Conservation (phyloP, 2,888 invertebrate genomes). For the Netelia inedita region DNA sequence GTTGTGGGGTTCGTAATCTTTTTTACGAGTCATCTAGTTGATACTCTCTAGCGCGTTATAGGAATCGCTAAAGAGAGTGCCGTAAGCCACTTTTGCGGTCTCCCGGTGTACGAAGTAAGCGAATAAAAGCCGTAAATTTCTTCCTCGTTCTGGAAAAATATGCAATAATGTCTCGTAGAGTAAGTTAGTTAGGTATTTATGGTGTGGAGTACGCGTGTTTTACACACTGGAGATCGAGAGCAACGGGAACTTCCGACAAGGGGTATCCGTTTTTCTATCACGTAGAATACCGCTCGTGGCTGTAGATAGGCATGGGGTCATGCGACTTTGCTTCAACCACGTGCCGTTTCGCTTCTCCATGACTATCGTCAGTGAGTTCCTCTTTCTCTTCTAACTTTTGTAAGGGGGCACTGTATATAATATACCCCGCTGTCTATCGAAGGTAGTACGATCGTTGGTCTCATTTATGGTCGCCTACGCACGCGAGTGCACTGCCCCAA, state of each 20-base stretch:
- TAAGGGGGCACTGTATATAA: slow-evolving; percentile 16
- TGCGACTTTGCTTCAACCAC: slow-evolving; percentile 43
- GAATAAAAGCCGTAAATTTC: slow-evolving; percentile 52
- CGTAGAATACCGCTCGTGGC: slow-evolving; percentile 74
- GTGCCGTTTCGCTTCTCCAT: slow-evolving; percentile 13
- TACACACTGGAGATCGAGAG: slow-evolving; percentile 70
- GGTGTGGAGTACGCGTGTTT: background rate
- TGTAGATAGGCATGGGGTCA: slow-evolving; percentile 76
- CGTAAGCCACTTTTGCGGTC: slow-evolving; percentile 20
- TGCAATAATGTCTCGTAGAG: background rate
- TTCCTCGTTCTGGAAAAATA: slow-evolving; percentile 15
- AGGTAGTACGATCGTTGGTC: slow-evolving; percentile 57
- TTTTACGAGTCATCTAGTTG: slow-evolving; percentile 29
- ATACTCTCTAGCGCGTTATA: slow-evolving; percentile 1
- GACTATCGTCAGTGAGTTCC: slow-evolving; percentile 57
- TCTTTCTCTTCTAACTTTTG: background rate
- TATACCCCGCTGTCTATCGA: slow-evolving; percentile 77
- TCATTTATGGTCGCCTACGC: slow-evolving; percentile 47
- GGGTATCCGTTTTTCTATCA: slow-evolving; percentile 81
- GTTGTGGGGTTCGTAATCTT: slow-evolving; percentile 23
- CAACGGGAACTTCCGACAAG: slow-evolving; percentile 81
- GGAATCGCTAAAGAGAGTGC: slow-evolving; percentile 23
- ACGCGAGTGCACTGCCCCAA: slow-evolving; percentile 69
- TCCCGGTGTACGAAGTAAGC: background rate
- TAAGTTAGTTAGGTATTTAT: slow-evolving; percentile 38